These are phyloP conservation scores for Drosophila santomea DNA, from an alignment of 1,140 invertebrate genomes.

Conservation along the genomic window DNA sequence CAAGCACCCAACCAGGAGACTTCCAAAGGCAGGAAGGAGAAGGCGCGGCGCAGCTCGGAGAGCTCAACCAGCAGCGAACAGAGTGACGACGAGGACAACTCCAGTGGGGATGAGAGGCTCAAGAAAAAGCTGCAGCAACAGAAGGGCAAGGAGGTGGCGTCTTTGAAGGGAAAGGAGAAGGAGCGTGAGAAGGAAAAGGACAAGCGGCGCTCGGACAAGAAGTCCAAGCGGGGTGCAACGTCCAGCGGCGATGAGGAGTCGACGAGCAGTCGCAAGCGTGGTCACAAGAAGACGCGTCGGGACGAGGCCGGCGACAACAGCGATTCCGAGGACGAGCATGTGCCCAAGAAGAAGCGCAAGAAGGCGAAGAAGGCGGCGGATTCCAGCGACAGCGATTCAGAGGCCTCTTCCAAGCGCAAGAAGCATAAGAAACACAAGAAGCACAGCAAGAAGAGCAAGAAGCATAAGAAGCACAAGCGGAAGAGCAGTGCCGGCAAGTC, in stretches of 20 bases:
- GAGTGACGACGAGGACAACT: slow-evolving; percentile 65
- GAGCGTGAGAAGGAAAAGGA: slow-evolving; percentile 42
- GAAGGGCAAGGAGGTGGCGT: slow-evolving; percentile 39
- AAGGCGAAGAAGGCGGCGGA: slow-evolving; percentile 85
- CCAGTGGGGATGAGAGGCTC: slow-evolving; percentile 65
- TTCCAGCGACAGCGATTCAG: slow-evolving; percentile 87
- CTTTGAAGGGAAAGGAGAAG: slow-evolving; percentile 44
- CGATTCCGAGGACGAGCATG: slow-evolving; percentile 83
- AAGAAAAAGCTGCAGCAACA: slow-evolving; percentile 63
- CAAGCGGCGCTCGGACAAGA: slow-evolving; percentile 69
- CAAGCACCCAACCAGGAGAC: slow-evolving; percentile 5
- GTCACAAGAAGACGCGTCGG: slow-evolving; percentile 80
- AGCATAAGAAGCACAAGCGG: slow-evolving; percentile 88
- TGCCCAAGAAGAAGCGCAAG: slow-evolving; percentile 85
- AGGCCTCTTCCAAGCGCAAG: slow-evolving; percentile 87
- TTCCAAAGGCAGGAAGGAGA: slow-evolving; percentile 36
- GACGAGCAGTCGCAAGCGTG: slow-evolving; percentile 57
- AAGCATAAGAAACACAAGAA: slow-evolving; percentile 89
- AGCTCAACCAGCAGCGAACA: slow-evolving; percentile 79
- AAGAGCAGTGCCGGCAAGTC: slow-evolving; percentile 85
- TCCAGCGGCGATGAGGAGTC: slow-evolving; percentile 41
- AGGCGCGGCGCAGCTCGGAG: slow-evolving; percentile 74
- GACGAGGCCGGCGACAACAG: slow-evolving; percentile 78
- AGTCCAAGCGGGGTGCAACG: slow-evolving; percentile 34
- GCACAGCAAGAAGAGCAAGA: slow-evolving; percentile 90